Percentiles rank a stretch among this genome's conserved stretches.
Evolutionary conservation across 2,888 invertebrate species (phyloP).

Genomic region (Cartodere bifasciata): DNA sequence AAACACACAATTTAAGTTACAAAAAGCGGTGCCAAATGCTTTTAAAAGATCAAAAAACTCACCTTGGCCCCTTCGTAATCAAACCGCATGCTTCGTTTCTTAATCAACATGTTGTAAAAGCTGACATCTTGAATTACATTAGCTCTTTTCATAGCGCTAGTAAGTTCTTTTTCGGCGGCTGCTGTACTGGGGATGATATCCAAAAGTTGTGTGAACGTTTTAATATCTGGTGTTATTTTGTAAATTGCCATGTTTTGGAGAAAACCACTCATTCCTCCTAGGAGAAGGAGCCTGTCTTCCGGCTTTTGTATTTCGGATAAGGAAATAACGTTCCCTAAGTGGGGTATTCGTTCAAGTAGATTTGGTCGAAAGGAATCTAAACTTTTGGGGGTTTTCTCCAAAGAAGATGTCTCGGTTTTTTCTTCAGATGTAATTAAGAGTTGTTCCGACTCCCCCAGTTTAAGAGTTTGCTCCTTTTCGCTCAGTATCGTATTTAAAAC

Average conservation of each 20-base stretch:
- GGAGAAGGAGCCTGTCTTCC: conserved; percentile 57
- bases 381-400: conserved; percentile 15
- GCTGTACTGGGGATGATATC: conserved; percentile 53
- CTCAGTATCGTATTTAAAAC: conserved; percentile 7
- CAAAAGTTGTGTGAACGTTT: conserved; percentile 66
- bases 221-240: conserved; percentile 58
- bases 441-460: not conserved
- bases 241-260: conserved; percentile 58
- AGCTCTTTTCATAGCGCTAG: conserved; percentile 46
- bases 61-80: conserved; percentile 62
- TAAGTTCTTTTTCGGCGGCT: conserved; percentile 54
- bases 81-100: conserved; percentile 56
- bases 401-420: not conserved
- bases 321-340: conserved; percentile 47
- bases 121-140: conserved; percentile 59
- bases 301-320: conserved; percentile 44
- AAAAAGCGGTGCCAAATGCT: not conserved
- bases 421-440: conserved; percentile 2
- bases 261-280: conserved; percentile 71
- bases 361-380: conserved; percentile 41
- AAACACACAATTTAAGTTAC: conserved; percentile 15
- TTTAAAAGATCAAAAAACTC: too few species aligned
- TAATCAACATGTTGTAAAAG: conserved; percentile 79
- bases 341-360: conserved; percentile 46
- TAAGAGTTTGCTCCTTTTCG: not conserved